These are phyloP conservation scores for Disparrhopalites patrizii DNA, from an alignment of 2,888 invertebrate genomes.

Conservation along the genomic window DNA sequence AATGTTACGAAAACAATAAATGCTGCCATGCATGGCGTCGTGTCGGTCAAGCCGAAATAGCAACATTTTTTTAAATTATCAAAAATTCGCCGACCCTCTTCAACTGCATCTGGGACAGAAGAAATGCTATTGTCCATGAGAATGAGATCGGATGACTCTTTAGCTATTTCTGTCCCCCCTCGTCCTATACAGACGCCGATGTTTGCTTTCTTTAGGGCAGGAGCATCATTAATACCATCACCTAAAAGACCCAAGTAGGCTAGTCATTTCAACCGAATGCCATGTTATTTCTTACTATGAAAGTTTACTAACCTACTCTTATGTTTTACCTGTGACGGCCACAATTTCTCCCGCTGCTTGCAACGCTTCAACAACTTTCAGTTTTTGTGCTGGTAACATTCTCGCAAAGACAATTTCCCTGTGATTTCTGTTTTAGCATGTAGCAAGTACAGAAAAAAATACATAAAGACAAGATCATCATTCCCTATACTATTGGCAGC, in stretches of 20 bases:
- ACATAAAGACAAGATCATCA: background rate
- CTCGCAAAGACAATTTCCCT: constrained; percentile 57
- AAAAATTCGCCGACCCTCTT: constrained; percentile 90
- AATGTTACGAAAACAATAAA: constrained; percentile 78
- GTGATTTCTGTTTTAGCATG: constrained; percentile 49
- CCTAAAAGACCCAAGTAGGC: no score
- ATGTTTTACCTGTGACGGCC: constrained; percentile 69
- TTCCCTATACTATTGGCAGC: no score
- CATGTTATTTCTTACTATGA: background rate
- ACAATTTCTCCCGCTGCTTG: constrained; percentile 66
- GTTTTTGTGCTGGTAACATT: constrained; percentile 57
- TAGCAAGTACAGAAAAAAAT: background rate
- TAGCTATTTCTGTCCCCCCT: constrained; percentile 88
- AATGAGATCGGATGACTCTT: constrained; percentile 99
- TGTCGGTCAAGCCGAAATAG: constrained; percentile 93
- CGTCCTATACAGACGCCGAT: constrained; percentile 62
- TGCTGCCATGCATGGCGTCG: constrained; percentile 66
- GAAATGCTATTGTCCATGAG: constrained; percentile 93
- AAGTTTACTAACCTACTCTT: no score
- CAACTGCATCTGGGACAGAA: constrained; percentile 85
- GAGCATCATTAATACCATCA: constrained; percentile 83
- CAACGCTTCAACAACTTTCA: constrained; percentile 70
- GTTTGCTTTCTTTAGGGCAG: constrained; percentile 86
- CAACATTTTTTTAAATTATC: constrained; percentile 98
- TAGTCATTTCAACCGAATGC: background rate